Evolutionary conservation across 2,113 vertebrate species (phyloP), one percentile per base, ranked within the genome.

Genomic region (Scophthalmus maximus): DNA sequence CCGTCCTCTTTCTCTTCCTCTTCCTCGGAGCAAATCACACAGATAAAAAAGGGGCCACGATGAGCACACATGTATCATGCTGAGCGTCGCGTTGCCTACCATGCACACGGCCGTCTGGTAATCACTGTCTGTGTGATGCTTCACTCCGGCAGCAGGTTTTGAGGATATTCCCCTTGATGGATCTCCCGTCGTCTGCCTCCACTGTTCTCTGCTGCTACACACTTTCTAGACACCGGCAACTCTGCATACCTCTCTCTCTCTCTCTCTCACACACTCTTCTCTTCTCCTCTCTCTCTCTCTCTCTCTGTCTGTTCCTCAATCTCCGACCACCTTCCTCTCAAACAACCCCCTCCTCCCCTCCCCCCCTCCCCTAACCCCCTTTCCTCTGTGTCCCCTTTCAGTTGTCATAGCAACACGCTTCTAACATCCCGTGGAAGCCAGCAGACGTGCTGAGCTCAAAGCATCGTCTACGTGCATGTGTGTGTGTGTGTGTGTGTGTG

Each of bases 361-460:
- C 67, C 50, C 73, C 44, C 59, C 68, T 69, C 76, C 67, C 65
- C 73, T 64, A 68, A 67, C 76, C 77, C 84, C 78, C 70, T 59
- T 83, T 80, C 85, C 89, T 89, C 88, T 60, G 93, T 93, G 91
- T 85, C 92, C 88, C 94, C 94, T 93, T 93, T 94, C 91, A 87
- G 96, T 97, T 94, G 91, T 92, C 95, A 96, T 96, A 84, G 96
- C 94, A 96, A 98, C 96, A 92, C 85, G 94, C 92, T 89, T 93
- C 93, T 94, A 95, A 95, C 95, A 95, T 95, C 95, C 92, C 94
- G 90, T 92, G 89, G 95, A 95, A 95, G 95, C 94, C 95, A 55
- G 60, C 81, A 83, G 78, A 82, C 88, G 58, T 87, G 88, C 86
- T 88, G 84, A 73, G 83, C 87, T 87, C 78, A 87, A 87, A 87